A percentile compares a stretch with the other conserved stretches of the same genome.
Conservation (phyloP, 2,888 invertebrate species). For the Hypomecis punctinalis region DNA sequence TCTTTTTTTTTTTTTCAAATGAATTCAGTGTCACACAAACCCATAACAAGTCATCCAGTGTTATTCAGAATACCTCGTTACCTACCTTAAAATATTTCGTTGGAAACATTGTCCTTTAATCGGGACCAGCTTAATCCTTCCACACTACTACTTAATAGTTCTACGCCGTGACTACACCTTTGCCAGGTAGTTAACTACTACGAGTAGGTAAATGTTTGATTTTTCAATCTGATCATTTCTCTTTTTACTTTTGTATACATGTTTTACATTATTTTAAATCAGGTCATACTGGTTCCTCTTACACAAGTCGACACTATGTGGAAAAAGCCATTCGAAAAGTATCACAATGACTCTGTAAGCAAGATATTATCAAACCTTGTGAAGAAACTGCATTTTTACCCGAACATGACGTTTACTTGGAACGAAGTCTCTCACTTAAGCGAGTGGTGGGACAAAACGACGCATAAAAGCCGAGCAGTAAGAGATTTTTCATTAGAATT, state of each 20-base stretch:
- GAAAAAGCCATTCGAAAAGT: slow-evolving; percentile 66
- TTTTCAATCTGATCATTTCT: no score
- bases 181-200: no score
- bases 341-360: slow-evolving; percentile 64
- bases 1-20: no score
- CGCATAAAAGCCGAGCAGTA: slow-evolving; percentile 67
- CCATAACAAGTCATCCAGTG: no score
- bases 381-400: slow-evolving; percentile 75
- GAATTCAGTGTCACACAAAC: no score
- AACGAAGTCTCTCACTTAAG: slow-evolving; percentile 77
- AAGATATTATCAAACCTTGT: slow-evolving; percentile 70
- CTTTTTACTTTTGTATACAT: no score
- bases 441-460: slow-evolving; percentile 70
- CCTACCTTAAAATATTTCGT: no score
- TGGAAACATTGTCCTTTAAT: no score
- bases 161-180: no score
- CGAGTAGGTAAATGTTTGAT: no score
- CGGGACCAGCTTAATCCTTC: background rate
- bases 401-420: slow-evolving; percentile 73
- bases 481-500: slow-evolving; percentile 32
- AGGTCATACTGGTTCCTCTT: slow-evolving; percentile 74
- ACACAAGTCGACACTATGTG: slow-evolving; percentile 70
- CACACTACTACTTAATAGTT: background rate
- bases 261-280: slow-evolving; percentile 19
- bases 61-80: no score